Conservation (phyloP, 37 sponge, comb jelly and placozoan species). For the Hexactinellida sp. region DNA sequence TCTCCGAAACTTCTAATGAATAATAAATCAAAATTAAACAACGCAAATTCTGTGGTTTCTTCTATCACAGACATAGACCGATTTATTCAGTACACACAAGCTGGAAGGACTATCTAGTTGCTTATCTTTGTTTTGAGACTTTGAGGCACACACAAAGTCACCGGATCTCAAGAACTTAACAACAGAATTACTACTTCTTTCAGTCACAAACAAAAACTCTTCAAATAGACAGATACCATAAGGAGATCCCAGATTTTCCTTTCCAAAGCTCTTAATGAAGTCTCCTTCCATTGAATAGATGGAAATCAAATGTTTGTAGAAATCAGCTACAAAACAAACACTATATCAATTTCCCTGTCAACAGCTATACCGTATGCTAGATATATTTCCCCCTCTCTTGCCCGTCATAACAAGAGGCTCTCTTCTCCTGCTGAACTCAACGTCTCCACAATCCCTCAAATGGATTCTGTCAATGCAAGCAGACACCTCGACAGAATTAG, state of each 20-base stretch:
- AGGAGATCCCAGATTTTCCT: not conserved
- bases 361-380: not conserved
- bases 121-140: too few species aligned
- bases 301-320: not conserved
- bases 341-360: not conserved
- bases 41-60: not conserved
- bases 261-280: not conserved
- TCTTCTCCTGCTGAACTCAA: not conserved
- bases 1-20: not conserved
- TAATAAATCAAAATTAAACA: not conserved
- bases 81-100: too few species aligned
- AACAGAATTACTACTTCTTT: not conserved
- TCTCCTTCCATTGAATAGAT: not conserved
- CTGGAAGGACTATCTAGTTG: too few species aligned
- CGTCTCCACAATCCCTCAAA: not conserved
- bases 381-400: too few species aligned
- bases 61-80: not conserved
- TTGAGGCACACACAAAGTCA: too few species aligned
- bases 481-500: not conserved
- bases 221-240: not conserved
- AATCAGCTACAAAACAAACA: not conserved
- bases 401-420: not conserved
- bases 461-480: not conserved
- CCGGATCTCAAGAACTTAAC: not conserved
- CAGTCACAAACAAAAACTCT: not conserved